Percentiles rank a stretch among this genome's conserved stretches.
Evolutionary conservation across 2,888 invertebrate genomes (phyloP).

Genomic region (Notocelia uddmanniana): DNA sequence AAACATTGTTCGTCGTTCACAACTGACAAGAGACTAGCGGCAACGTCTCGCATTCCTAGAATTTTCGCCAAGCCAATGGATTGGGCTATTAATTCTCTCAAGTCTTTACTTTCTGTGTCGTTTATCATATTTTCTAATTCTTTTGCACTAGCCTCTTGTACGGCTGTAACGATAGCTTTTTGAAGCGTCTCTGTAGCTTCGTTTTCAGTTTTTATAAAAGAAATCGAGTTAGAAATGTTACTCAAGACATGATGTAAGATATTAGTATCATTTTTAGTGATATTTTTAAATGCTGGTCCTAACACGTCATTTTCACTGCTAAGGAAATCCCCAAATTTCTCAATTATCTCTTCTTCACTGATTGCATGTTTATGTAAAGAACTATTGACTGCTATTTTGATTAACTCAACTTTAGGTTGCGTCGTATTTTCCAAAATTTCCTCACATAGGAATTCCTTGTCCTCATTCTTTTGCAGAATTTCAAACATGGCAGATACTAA

Average conservation of each 20-base stretch:
- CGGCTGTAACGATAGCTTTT: conserved; percentile 88
- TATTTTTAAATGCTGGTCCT: conserved; percentile 88
- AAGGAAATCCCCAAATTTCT: conserved; percentile 87
- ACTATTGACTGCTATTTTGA: conserved; percentile 85
- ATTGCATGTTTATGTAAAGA: conserved; percentile 77
- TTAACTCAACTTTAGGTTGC: conserved; percentile 87
- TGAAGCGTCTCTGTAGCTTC: conserved; percentile 88
- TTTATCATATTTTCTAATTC: conserved; percentile 84
- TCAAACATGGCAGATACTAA: conserved; percentile 80
- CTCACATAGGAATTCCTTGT: conserved; percentile 78
- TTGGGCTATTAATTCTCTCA: conserved; percentile 85
- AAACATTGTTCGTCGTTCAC: conserved; percentile 85
- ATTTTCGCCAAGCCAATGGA: conserved; percentile 90
- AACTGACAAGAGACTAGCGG: conserved; percentile 82
- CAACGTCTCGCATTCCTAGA: conserved; percentile 88
- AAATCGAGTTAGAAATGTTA: conserved; percentile 87
- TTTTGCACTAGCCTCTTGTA: conserved; percentile 87
- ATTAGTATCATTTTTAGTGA: conserved; percentile 87
- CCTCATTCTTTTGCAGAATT: conserved; percentile 81
- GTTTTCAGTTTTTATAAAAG: conserved; percentile 86
- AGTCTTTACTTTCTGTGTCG: conserved; percentile 75
- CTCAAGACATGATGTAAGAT: conserved; percentile 86
- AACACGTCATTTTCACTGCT: conserved; percentile 87
- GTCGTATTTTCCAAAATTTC: conserved; percentile 81
- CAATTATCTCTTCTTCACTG: conserved; percentile 86